Percentiles rank a stretch among this genome's conserved stretches.
These are phyloP conservation scores for Cephalopholis sonnerati DNA, from an alignment of 2,113 vertebrate species.

Conservation along the genomic window DNA sequence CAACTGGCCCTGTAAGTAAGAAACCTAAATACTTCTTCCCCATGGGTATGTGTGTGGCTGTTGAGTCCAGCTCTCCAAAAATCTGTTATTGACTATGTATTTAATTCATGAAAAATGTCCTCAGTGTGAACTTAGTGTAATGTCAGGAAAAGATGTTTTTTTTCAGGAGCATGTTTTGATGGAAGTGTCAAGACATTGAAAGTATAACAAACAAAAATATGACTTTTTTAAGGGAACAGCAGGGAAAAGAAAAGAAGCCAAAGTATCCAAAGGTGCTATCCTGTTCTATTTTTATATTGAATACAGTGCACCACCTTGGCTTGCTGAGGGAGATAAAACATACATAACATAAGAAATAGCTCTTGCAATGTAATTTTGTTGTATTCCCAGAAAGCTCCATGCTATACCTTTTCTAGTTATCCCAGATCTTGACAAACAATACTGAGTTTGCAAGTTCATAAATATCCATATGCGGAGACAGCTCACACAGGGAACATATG, in stretches of 20 bases:
- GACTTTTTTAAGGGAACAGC: background rate
- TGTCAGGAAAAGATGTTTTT: background rate
- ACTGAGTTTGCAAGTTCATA: slow-evolving; percentile 21
- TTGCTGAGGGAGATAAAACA: slow-evolving; percentile 8
- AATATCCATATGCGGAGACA: slow-evolving; percentile 15
- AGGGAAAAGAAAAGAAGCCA: background rate
- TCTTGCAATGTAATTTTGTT: slow-evolving; percentile 7
- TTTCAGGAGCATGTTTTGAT: background rate
- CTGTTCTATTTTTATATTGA: slow-evolving; percentile 12
- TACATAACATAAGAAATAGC: slow-evolving; percentile 4
- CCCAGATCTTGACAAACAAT: background rate
- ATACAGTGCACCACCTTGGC: background rate
- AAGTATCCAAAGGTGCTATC: background rate
- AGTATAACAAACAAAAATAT: background rate
- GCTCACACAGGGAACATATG: slow-evolving; percentile 27
- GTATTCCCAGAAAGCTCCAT: slow-evolving; percentile 9
- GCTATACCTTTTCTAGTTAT: background rate
- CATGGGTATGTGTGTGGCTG: background rate
- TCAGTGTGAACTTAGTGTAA: background rate
- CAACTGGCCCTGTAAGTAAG: too few species aligned
- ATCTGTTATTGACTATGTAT: background rate
- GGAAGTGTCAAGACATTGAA: background rate
- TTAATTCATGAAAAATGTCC: background rate
- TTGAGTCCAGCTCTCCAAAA: background rate
- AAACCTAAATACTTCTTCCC: too few species aligned